Evolutionary conservation across 2,888 invertebrate species (phyloP).

Genomic region (Corbicula japonica): DNA sequence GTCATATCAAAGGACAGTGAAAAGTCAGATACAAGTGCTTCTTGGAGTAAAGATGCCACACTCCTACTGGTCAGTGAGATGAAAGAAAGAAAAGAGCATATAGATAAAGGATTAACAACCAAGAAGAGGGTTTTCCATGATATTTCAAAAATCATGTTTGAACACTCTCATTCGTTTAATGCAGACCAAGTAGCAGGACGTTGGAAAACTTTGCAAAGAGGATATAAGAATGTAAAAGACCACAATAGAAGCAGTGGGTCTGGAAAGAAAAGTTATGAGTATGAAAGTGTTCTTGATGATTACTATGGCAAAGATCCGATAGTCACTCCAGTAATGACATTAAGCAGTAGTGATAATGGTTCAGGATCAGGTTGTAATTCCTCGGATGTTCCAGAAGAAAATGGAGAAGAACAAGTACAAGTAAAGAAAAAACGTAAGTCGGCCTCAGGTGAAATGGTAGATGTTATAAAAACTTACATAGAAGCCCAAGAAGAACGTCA

Average conservation of each 20-base stretch:
- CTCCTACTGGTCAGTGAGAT: slow-evolving; percentile 18
- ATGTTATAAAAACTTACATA: slow-evolving; percentile 20
- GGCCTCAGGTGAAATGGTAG: slow-evolving; percentile 22
- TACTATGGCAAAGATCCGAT: slow-evolving; percentile 14
- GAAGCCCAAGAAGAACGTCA: slow-evolving; percentile 24
- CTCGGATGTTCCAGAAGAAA: slow-evolving; percentile 21
- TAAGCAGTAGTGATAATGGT: slow-evolving; percentile 19
- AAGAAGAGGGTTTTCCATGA: slow-evolving; percentile 33
- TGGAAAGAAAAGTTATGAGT: slow-evolving; percentile 18
- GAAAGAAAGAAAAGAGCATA: slow-evolving; percentile 24
- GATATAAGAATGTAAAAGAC: slow-evolving; percentile 24
- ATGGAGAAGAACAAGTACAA: slow-evolving; percentile 24
- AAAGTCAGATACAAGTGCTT: slow-evolving; percentile 22
- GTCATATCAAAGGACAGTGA: slow-evolving; percentile 20
- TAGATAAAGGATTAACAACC: slow-evolving; percentile 28
- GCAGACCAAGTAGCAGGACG: slow-evolving; percentile 25
- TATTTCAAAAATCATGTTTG: slow-evolving; percentile 25
- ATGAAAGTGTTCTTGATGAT: slow-evolving; percentile 28
- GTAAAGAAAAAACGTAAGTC: slow-evolving; percentile 26
- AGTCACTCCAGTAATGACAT: slow-evolving; percentile 24
- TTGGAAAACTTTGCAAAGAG: slow-evolving; percentile 31
- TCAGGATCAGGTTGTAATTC: slow-evolving; percentile 19
- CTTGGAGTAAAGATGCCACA: slow-evolving; percentile 31
- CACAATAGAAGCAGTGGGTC: slow-evolving; percentile 16
- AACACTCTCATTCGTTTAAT: slow-evolving; percentile 20